Evolutionary conservation across 2,113 vertebrate genomes (phyloP).

Genomic region (Hipposideros armiger): DNA sequence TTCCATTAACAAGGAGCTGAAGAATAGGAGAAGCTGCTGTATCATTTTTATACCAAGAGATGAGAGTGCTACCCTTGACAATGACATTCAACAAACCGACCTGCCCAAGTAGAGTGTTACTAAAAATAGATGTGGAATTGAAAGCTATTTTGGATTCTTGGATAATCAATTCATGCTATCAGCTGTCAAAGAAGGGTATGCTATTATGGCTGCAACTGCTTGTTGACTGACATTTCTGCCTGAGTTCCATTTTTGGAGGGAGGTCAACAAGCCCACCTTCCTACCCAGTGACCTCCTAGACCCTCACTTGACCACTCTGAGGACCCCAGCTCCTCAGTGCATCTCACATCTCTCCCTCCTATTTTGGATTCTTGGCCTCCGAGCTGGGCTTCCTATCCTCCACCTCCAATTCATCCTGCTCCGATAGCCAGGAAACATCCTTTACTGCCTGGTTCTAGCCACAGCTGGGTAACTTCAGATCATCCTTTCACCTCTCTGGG

Average conservation of each 20-base stretch:
- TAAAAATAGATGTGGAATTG: slow-evolving; percentile 57
- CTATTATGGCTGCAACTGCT: neutral
- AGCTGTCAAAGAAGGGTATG: neutral
- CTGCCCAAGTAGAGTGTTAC: neutral
- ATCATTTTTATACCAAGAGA: slow-evolving; percentile 35
- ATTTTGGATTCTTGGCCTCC: neutral
- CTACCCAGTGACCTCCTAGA: neutral
- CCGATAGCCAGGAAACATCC: neutral
- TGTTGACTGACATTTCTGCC: slow-evolving; percentile 24
- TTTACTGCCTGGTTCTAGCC: neutral
- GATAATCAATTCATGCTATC: neutral
- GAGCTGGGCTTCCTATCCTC: neutral
- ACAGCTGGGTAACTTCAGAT: neutral
- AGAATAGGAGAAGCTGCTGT: neutral
- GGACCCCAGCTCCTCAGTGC: neutral
- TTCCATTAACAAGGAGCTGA: neutral
- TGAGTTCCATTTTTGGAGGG: neutral
- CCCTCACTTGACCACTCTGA: neutral
- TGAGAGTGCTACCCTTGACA: slow-evolving; percentile 7
- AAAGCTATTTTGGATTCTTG: slow-evolving; percentile 15
- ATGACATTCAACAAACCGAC: slow-evolving; percentile 36
- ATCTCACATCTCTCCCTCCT: neutral
- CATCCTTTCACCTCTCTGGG: neutral
- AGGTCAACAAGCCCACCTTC: neutral
- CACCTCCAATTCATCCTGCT: neutral